Conservation (phyloP, 2,888 invertebrate species). For the Tenthredo amoena region DNA sequence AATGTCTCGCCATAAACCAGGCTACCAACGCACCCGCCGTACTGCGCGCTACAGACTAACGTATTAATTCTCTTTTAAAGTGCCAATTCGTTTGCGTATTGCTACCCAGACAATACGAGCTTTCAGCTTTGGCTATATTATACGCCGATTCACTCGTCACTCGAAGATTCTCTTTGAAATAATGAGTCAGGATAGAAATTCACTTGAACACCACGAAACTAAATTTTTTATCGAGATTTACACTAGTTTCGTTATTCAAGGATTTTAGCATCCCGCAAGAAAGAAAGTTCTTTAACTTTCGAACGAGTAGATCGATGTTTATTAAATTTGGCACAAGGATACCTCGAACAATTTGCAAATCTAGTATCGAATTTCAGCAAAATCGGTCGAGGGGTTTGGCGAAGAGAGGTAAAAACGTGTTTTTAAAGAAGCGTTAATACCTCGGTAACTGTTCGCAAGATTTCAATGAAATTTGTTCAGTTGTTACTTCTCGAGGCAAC, state of each 20-base stretch:
- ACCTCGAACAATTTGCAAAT: neutral
- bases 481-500: neutral
- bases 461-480: neutral
- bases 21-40: constrained; percentile 37
- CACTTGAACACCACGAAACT: neutral
- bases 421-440: neutral
- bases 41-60: constrained; percentile 7
- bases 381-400: neutral
- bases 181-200: neutral
- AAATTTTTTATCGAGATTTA: neutral
- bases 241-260: no score
- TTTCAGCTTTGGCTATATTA: neutral
- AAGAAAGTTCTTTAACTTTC: no score
- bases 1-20: constrained; percentile 53
- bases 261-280: no score
- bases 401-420: neutral
- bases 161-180: neutral
- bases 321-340: no score
- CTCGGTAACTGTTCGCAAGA: neutral
- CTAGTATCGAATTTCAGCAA: neutral
- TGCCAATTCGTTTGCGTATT: constrained; percentile 49
- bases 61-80: constrained; percentile 45
- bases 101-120: constrained; percentile 3
- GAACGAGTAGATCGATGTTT: no score
- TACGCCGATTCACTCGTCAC: neutral